Percentiles rank a stretch among this genome's conserved stretches.
Evolutionary conservation across 2,113 vertebrate genomes (phyloP).

Genomic region (Nettapus auritus): DNA sequence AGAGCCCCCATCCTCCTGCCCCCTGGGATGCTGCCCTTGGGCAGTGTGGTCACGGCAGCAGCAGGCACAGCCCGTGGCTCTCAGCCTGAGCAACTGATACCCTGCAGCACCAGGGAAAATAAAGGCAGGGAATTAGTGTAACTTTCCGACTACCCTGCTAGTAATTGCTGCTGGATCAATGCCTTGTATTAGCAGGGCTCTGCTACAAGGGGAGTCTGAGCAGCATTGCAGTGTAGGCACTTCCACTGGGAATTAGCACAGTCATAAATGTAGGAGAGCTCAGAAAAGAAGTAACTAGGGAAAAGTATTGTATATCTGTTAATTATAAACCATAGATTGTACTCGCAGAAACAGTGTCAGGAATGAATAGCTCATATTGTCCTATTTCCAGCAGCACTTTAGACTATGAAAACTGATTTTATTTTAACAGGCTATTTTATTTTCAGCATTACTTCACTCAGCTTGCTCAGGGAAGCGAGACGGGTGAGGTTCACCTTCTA

Average conservation of each 20-base stretch:
- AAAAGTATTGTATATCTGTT: not conserved
- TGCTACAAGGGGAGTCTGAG: not conserved
- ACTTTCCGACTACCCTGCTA: not conserved
- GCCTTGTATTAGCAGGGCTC: not conserved
- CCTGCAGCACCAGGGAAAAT: not conserved
- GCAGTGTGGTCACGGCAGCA: not conserved
- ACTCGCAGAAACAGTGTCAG: constrained; percentile 1
- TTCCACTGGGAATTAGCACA: constrained; percentile 14
- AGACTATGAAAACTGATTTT: constrained; percentile 57
- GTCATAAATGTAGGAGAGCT: constrained; percentile 59
- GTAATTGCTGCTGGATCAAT: not conserved
- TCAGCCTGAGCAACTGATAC: not conserved
- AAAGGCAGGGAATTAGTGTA: not conserved
- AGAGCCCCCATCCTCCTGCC: not conserved
- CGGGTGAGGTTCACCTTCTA: constrained; percentile 34
- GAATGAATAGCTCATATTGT: constrained; percentile 44
- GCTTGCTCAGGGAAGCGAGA: constrained; percentile 23
- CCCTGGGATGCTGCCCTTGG: rapidly evolving
- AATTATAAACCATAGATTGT: constrained; percentile 15
- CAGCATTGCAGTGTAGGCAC: not conserved
- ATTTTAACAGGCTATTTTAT: constrained; percentile 59
- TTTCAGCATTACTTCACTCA: constrained; percentile 22
- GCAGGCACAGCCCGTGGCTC: not conserved
- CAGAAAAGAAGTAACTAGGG: constrained; percentile 22
- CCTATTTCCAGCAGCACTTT: constrained; percentile 56